These are phyloP conservation scores for Hyla sarda DNA, from an alignment of 2,113 vertebrate genomes.

Conservation along the genomic window DNA sequence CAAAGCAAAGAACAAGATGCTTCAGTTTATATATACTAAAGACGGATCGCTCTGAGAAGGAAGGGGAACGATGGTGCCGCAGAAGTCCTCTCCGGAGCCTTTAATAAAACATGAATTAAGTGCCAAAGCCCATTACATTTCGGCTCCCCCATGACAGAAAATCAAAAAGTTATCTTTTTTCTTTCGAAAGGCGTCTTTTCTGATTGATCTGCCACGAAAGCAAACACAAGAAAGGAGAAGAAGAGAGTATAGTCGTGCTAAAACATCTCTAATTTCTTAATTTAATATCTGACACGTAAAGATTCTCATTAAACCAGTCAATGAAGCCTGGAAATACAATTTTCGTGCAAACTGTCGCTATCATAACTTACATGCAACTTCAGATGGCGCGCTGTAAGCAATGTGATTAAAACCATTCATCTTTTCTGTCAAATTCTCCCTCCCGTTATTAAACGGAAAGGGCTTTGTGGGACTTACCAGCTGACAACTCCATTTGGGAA, in stretches of 20 bases:
- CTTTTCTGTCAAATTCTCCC: conserved; percentile 70
- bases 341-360: conserved; percentile 81
- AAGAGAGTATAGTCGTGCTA: conserved; percentile 69
- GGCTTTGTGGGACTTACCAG: conserved; percentile 44
- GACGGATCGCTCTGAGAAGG: conserved; percentile 26
- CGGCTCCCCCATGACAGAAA: conserved; percentile 70
- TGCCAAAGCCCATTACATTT: conserved; percentile 70
- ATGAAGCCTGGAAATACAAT: conserved; percentile 84
- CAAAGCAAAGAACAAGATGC: conserved; percentile 18
- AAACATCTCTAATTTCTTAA: conserved; percentile 80
- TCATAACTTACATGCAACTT: conserved; percentile 79
- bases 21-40: conserved; percentile 25
- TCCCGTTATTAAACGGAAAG: conserved; percentile 53
- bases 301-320: conserved; percentile 84
- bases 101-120: conserved; percentile 76
- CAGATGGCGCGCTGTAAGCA: conserved; percentile 73
- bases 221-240: conserved; percentile 61
- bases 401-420: conserved; percentile 84
- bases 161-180: conserved; percentile 74
- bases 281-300: conserved; percentile 81
- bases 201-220: conserved; percentile 72
- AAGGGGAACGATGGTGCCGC: background rate
- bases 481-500: conserved; percentile 46
- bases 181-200: conserved; percentile 69
- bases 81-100: conserved; percentile 65